Evolutionary conservation across 2,113 vertebrate genomes (phyloP).

Genomic region (Datnioides undecimradiatus): DNA sequence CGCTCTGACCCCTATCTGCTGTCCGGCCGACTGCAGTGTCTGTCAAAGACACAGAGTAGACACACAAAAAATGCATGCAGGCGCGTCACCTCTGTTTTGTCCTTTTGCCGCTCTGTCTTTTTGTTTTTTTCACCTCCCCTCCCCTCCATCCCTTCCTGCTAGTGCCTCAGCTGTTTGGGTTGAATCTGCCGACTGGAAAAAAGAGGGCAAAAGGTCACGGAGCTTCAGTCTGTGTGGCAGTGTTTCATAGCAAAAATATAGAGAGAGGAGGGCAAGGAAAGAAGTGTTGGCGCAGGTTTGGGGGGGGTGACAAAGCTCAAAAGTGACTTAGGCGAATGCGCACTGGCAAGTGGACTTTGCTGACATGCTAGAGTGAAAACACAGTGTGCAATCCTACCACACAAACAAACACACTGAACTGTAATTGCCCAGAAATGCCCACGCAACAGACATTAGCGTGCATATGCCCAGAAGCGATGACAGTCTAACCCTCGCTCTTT

Average conservation of each 20-base stretch:
- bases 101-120: not conserved
- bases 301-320: not conserved
- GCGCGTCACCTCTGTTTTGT: constrained; percentile 43
- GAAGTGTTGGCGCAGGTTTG: constrained; percentile 8
- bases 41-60: constrained; percentile 41
- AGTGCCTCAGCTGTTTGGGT: constrained; percentile 46
- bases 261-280: not conserved
- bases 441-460: constrained; percentile 33
- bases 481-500: constrained; percentile 19
- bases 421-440: constrained; percentile 53
- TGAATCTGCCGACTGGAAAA: constrained; percentile 45
- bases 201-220: constrained; percentile 14
- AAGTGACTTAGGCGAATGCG: constrained; percentile 17
- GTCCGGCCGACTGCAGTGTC: constrained; percentile 55
- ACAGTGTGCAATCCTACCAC: not conserved
- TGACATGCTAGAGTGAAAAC: constrained; percentile 28
- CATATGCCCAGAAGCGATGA: constrained; percentile 26
- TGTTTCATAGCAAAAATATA: not conserved
- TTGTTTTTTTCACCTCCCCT: not conserved
- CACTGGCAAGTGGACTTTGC: constrained; percentile 30
- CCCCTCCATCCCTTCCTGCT: not conserved
- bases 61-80: constrained; percentile 15
- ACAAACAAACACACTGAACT: constrained; percentile 44
- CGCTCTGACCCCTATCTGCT: constrained; percentile 55
- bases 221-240: constrained; percentile 26